A percentile compares a stretch with the other conserved stretches of the same genome.
These are phyloP conservation scores for Pitta sordida DNA, from an alignment of 2,113 vertebrate genomes.

Conservation along the genomic window DNA sequence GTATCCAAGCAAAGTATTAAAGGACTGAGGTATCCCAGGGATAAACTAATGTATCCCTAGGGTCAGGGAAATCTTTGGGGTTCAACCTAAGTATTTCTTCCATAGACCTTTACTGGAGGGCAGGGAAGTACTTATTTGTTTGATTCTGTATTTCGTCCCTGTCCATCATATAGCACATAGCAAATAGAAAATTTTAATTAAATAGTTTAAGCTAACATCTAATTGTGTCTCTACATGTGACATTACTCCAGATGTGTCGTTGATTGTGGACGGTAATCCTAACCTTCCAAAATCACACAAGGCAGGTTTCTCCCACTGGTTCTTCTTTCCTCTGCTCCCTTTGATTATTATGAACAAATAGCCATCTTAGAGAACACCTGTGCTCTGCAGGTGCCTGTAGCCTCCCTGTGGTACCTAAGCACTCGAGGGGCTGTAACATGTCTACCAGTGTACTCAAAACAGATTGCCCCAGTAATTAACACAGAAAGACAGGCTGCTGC, in stretches of 20 bases:
- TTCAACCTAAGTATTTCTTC: background rate
- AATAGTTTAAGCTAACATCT: background rate
- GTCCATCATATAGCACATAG: background rate
- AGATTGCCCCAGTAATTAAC: slow-evolving; percentile 14
- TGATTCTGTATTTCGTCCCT: background rate
- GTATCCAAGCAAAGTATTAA: background rate
- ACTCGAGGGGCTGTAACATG: background rate
- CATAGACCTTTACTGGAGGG: accelerated
- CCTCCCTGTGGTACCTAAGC: background rate
- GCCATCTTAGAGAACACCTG: slow-evolving; percentile 14
- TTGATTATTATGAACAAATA: background rate
- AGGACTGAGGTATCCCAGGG: background rate
- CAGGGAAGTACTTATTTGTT: background rate
- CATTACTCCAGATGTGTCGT: background rate
- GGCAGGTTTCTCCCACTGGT: background rate
- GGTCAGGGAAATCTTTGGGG: background rate
- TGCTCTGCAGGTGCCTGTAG: background rate
- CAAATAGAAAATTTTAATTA: background rate
- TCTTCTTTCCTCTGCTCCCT: background rate
- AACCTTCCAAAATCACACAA: background rate
- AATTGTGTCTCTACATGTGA: background rate
- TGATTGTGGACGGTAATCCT: background rate
- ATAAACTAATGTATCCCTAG: background rate
- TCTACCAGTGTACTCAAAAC: background rate
- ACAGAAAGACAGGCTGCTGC: background rate